Conservation (phyloP, 2,888 invertebrate species). For the Xanthorhoe designata region DNA sequence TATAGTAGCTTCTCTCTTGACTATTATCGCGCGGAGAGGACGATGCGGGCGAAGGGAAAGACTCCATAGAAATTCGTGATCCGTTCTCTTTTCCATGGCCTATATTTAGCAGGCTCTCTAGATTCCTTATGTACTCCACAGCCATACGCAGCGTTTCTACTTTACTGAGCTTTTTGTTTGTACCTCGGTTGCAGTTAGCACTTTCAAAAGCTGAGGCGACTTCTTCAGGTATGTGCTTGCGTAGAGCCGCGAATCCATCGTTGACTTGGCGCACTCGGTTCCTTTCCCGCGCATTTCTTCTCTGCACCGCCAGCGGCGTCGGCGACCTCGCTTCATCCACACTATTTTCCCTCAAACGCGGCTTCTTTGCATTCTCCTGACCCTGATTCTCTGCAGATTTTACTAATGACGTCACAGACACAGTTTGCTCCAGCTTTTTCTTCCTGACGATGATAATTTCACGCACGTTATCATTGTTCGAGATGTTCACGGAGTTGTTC, state of each 20-base stretch:
- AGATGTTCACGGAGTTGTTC: constrained; percentile 86
- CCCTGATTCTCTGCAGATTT: constrained; percentile 60
- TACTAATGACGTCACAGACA: constrained; percentile 78
- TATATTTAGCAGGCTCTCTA: constrained; percentile 90
- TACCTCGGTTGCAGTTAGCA: constrained; percentile 88
- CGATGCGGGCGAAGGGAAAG: constrained; percentile 82
- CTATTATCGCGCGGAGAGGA: constrained; percentile 80
- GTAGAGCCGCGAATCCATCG: constrained; percentile 94
- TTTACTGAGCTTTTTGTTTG: constrained; percentile 92
- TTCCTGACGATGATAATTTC: constrained; percentile 85
- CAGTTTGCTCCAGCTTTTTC: constrained; percentile 74
- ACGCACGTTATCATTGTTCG: constrained; percentile 75
- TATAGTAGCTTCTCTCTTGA: constrained; percentile 69
- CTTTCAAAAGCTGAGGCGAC: constrained; percentile 89
- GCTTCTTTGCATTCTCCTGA: constrained; percentile 65
- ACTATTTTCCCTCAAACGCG: constrained; percentile 73
- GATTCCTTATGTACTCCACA: constrained; percentile 94
- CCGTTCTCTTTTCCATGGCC: constrained; percentile 86
- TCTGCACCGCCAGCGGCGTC: constrained; percentile 92
- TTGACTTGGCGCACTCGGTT: constrained; percentile 97
- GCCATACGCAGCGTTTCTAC: constrained; percentile 96
- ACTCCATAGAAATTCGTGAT: constrained; percentile 73
- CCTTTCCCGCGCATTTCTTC: constrained; percentile 96
- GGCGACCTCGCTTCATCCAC: constrained; percentile 84
- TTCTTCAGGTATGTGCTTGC: constrained; percentile 94